Percentiles rank a stretch among this genome's conserved stretches.
phyloP scores from a whole-genome alignment of 2,797 vertebrate genomes.

The Clarias laeviceps region DNA sequence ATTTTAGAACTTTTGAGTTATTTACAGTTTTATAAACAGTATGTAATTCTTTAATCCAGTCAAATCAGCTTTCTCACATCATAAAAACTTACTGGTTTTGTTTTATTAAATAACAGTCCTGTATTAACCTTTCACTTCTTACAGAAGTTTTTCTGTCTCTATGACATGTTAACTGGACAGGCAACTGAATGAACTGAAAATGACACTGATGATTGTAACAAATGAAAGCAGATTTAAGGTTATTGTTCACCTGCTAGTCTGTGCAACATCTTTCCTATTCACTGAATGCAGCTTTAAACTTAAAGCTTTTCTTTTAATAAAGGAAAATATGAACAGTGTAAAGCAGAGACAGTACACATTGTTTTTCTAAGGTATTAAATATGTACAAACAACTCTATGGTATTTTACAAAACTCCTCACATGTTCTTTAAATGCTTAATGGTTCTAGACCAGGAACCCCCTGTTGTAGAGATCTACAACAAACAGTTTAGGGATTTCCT shows the following conservation, averaged over 20 bases:
- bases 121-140: neutral
- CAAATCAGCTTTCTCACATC: neutral
- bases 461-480: neutral
- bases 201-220: slow-evolving; percentile 17
- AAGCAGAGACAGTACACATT: neutral
- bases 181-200: neutral
- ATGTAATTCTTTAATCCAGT: slow-evolving; percentile 2
- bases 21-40: neutral
- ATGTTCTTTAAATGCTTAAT: too few relatives aligned
- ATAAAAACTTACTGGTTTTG: neutral
- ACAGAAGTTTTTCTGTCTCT: neutral
- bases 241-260: neutral
- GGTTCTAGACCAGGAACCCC: neutral
- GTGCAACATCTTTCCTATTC: neutral
- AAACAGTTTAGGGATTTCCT: neutral
- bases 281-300: neutral
- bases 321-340: neutral
- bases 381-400: neutral
- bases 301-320: neutral
- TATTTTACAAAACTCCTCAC: neutral
- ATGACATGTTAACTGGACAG: neutral
- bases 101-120: neutral
- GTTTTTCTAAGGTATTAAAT: neutral
- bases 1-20: neutral
- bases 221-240: neutral